phyloP scores from a whole-genome alignment of 2,888 invertebrate genomes.

The Thyatira batis region DNA sequence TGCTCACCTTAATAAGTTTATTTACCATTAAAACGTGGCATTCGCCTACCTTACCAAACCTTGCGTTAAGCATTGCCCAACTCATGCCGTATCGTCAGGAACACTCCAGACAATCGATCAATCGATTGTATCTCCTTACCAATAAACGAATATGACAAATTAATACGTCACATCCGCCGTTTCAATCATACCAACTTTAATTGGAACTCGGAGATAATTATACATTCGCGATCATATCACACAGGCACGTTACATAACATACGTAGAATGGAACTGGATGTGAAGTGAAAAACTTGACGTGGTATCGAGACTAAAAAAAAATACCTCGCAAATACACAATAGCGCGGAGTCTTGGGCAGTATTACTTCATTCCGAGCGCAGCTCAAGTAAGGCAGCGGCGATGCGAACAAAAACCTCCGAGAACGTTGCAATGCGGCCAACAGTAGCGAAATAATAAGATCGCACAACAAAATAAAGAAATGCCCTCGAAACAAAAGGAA shows the following conservation, averaged over 20 bases:
- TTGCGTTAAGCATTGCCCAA: too few relatives aligned
- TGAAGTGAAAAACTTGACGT: constrained; percentile 58
- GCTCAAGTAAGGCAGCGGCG: constrained; percentile 46
- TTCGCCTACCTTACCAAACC: background rate
- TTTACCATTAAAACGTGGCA: background rate
- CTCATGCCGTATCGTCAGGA: too few relatives aligned
- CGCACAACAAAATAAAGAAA: constrained; percentile 81
- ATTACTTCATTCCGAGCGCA: constrained; percentile 77
- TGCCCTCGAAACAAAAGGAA: constrained; percentile 77
- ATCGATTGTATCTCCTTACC: background rate
- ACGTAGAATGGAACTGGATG: constrained; percentile 49
- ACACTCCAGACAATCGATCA: background rate
- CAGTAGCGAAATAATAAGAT: constrained; percentile 83
- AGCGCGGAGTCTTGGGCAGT: constrained; percentile 68
- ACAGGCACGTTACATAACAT: constrained; percentile 57
- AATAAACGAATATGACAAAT: constrained; percentile 23
- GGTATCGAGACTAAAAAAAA: constrained; percentile 60
- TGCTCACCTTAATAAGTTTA: constrained; percentile 17
- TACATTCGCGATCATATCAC: constrained; percentile 51
- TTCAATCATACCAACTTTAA: constrained; percentile 54
- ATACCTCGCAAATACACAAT: constrained; percentile 74
- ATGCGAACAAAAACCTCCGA: constrained; percentile 72
- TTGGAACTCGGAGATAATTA: constrained; percentile 46
- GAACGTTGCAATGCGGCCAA: constrained; percentile 71
- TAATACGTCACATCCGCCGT: constrained; percentile 44